Evolutionary conservation across 2,888 invertebrate genomes (phyloP).

Genomic region (Blera fallax): DNA sequence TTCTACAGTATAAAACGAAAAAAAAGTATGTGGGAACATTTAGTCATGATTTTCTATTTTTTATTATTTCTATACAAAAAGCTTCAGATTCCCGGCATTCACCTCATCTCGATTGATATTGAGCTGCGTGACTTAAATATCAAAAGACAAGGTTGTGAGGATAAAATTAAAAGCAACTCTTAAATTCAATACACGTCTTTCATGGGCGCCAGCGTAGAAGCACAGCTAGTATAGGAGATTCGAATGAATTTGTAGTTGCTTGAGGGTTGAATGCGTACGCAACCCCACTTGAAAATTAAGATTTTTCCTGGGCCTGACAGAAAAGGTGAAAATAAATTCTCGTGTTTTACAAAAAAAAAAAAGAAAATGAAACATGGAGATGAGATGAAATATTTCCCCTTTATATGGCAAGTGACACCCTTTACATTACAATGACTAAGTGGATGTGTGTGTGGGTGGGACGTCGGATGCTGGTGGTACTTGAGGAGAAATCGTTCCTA

Average conservation of each 20-base stretch:
- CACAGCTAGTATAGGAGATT: neutral
- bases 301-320: constrained; percentile 39
- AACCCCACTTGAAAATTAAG: constrained; percentile 57
- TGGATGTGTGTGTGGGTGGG: constrained; percentile 31
- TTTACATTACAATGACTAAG: constrained; percentile 59
- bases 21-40: constrained; percentile 32
- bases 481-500: constrained; percentile 19
- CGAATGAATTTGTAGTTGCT: constrained; percentile 60
- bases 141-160: constrained; percentile 22
- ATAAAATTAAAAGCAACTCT: constrained; percentile 46
- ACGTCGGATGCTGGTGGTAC: neutral
- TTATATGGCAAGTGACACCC: constrained; percentile 49
- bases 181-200: constrained; percentile 66
- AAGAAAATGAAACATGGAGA: constrained; percentile 4
- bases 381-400: constrained; percentile 31
- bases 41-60: constrained; percentile 67
- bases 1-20: neutral
- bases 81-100: constrained; percentile 51
- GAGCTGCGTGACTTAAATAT: constrained; percentile 70
- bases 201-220: constrained; percentile 33
- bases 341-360: constrained; percentile 13
- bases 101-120: constrained; percentile 72
- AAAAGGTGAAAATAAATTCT: constrained; percentile 56
- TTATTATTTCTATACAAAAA: constrained; percentile 46
- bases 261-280: neutral